Conservation (phyloP, 1,140 invertebrate genomes). For the Myzus persicae region DNA sequence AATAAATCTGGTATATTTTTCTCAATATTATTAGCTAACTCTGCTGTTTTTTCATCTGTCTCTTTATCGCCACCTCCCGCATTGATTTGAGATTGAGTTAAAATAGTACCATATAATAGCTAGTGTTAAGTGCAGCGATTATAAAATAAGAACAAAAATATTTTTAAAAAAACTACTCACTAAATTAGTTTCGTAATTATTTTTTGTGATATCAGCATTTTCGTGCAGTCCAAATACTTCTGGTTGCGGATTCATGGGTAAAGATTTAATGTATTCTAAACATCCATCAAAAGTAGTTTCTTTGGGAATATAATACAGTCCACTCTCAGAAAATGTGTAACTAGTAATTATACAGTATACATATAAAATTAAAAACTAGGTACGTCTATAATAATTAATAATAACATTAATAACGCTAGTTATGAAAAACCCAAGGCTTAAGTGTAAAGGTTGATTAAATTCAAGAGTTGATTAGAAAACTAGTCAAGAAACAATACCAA, state of each 20-base stretch:
- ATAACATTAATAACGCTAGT: no score
- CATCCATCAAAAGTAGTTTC: slow-evolving; percentile 76
- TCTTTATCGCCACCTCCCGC: not conserved
- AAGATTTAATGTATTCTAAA: slow-evolving; percentile 77
- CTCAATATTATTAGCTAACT: not conserved
- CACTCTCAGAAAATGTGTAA: slow-evolving; percentile 45
- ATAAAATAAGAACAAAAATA: not conserved
- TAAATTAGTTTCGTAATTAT: slow-evolving; percentile 83
- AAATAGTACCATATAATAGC: slow-evolving; percentile 28
- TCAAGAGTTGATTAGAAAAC: no score
- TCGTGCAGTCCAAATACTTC: slow-evolving; percentile 90
- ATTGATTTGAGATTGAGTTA: slow-evolving; percentile 29
- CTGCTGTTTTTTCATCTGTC: not conserved
- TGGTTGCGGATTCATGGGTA: slow-evolving; percentile 79
- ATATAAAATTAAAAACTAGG: not conserved
- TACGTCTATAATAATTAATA: not conserved
- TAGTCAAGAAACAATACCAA: no score
- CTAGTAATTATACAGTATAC: not conserved
- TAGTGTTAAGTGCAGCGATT: slow-evolving; percentile 62
- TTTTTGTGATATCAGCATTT: slow-evolving; percentile 92
- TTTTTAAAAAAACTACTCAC: slow-evolving; percentile 65
- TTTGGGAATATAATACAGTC: slow-evolving; percentile 66
- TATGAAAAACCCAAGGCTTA: no score
- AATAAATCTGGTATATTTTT: slow-evolving; percentile 37
- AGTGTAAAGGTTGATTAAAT: no score